phyloP scores from a whole-genome alignment of 2,113 vertebrate genomes.

The Pteropus alecto region DNA sequence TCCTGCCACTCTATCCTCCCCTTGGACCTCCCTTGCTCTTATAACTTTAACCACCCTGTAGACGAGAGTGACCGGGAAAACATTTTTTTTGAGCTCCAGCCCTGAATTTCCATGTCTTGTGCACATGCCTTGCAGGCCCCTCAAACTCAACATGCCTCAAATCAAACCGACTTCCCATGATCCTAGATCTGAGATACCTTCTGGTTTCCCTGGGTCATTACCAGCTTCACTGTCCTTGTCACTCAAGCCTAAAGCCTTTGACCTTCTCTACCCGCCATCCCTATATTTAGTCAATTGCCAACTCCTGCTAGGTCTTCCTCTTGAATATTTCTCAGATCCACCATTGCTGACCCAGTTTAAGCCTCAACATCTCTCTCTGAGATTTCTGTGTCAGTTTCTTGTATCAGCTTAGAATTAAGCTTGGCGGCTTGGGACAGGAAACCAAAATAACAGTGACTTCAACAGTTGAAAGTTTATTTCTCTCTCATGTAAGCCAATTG shows the following conservation, averaged over 20 bases:
- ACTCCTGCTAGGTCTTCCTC: neutral
- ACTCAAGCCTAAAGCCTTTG: constrained; percentile 37
- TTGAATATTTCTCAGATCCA: neutral
- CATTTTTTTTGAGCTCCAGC: neutral
- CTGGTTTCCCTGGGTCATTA: neutral
- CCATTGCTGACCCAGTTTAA: neutral
- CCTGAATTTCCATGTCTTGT: neutral
- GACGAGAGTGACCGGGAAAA: fast-evolving
- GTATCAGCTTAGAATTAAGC: neutral
- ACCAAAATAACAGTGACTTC: neutral
- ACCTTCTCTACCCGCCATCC: neutral
- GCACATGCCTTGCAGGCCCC: neutral
- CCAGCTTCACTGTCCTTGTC: neutral
- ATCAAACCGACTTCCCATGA: neutral
- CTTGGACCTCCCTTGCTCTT: neutral
- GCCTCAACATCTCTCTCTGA: neutral
- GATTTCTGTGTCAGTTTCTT: neutral
- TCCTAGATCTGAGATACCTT: neutral
- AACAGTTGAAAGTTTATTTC: neutral
- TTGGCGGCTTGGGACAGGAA: neutral
- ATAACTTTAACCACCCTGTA: fast-evolving
- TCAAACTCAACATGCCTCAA: neutral
- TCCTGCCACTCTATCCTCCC: too few species aligned
- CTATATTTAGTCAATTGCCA: neutral
- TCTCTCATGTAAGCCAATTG: neutral